Base-by-base conservation (phyloP, 2,797 vertebrate genomes). In the Mormyrops attenuatus region DNA sequence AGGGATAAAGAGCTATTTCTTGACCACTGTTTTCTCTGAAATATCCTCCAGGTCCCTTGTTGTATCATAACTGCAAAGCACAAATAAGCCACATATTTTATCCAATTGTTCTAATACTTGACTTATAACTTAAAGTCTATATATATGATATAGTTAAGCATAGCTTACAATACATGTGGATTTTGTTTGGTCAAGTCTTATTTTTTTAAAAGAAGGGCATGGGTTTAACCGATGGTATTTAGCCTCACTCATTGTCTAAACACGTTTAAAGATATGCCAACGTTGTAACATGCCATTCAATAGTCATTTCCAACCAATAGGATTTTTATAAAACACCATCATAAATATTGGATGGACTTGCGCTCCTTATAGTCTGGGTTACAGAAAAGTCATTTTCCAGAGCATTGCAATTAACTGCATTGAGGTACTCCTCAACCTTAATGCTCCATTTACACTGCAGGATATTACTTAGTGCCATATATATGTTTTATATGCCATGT, bases 1-100 rank as follows among this genome's bases (percentile, higher is more conserved):
- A 69, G 26, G 63, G 11, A 88, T 88, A n/a, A 88, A 80, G 30
- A 69, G 57, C 50, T 69, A 66, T 85, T 87, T 53, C 86, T 87
- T 88, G 87, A 88, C 87, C 41, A 69, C 41, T 63, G 55, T 63
- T 63, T 88, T 44, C 15, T 26, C 38, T 88, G 87, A 66, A 66
- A 50, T 9, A 47, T 30, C 22, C 57, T 66, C 53, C 55, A 87
- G 5, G 52, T 44, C 30, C 30, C 52, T 34, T 47, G 49, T n/a
- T 47, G 87, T 69, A 60, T 47, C 57, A 66, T 7, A 88, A 41
- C 57, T 26, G 22, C 38, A 66, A 47, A 66, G 4, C 38, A 49
- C 9, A 47, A 34, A 87, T 13, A 87, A 9, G 5, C 73, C 41
- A 80, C 17, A 80, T 80, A 41, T 80, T 80, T 80, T n/a, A 80